These are phyloP conservation scores for Microtus richardsoni DNA, from an alignment of 2,113 vertebrate species.

Conservation along the genomic window DNA sequence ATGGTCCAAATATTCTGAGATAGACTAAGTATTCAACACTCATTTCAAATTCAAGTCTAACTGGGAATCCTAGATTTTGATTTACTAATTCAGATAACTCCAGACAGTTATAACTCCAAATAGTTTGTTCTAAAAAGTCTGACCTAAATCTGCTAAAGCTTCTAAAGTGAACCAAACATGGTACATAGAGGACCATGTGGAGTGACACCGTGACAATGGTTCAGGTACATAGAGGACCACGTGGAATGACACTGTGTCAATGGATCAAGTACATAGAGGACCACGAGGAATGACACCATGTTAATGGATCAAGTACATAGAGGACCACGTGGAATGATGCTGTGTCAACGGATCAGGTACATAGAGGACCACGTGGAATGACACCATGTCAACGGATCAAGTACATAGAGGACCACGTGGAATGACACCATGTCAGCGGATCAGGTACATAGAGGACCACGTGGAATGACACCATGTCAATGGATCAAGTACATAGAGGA, in stretches of 20 bases:
- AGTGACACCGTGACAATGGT: neutral
- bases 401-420: neutral
- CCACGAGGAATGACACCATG: too few relatives aligned
- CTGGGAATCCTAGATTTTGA: neutral
- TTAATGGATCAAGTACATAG: too few relatives aligned
- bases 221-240: neutral
- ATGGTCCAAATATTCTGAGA: constrained; percentile 7
- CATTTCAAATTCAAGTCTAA: constrained; percentile 49
- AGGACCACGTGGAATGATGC: neutral
- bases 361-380: neutral
- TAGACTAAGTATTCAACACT: neutral
- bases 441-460: neutral
- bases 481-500: neutral
- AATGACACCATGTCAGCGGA: accelerated
- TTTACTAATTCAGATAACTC: constrained; percentile 12
- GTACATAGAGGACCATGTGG: neutral
- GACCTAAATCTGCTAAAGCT: neutral
- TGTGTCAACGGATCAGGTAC: neutral
- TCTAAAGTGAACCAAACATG: neutral
- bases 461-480: neutral
- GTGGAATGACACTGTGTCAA: accelerated
- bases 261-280: too few relatives aligned
- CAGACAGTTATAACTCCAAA: neutral
- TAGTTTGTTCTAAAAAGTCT: neutral
- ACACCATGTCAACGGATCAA: neutral